Base-by-base conservation (phyloP, 1,140 invertebrate genomes). In the Vanessa tameamea region DNA sequence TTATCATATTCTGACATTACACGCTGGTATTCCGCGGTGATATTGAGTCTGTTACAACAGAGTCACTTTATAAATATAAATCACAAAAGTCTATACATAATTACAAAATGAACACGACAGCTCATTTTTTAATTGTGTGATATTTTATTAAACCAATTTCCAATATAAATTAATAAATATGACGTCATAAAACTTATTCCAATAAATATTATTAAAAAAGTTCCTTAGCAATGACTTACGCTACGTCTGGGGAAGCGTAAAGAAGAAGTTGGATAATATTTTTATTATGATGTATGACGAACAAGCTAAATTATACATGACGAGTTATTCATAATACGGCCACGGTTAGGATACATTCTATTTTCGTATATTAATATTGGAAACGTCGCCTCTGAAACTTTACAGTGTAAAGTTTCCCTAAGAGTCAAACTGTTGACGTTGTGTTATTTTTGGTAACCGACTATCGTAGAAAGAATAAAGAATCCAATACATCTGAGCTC, bases 331-430 rank as follows among this genome's bases (percentile, higher is more conserved):
- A 81, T 86, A 88, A 84, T 73, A 85, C 68, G 64, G 55, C 71
- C 55, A 55, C 63, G 65, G 76, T 68, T 77, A 72, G 53, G 55
- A 63, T 76, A 75, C 73, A 69, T 76, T 82, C 79, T 87, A 89
- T 86, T 89, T 85, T 76, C 65, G 78, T 83, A 63, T 76, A 78
- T 71, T 71, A 68, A 78, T 69, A 77, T 69, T 75, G 75, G 43
- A 76, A 76, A 77, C 71, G 70, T 75, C 76, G 77, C 64, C 80
- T 82, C 82, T 81, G 82, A 81, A 83, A 86, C 83, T 83, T 89
- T 87, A 87, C 82, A 87, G 85, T 88, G 75, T 88, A 83, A 85
- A 86, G 82, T 91, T 90, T 86, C 83, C 69, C 14, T 37, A 37
- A 11, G 14, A 61, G 57, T 31, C 72, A 83, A 74, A 71, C n/a